Evolutionary conservation across 1,140 invertebrate species (phyloP), one percentile per base, ranked within the genome.

Genomic region (Plectrocnemia conspersa): DNA sequence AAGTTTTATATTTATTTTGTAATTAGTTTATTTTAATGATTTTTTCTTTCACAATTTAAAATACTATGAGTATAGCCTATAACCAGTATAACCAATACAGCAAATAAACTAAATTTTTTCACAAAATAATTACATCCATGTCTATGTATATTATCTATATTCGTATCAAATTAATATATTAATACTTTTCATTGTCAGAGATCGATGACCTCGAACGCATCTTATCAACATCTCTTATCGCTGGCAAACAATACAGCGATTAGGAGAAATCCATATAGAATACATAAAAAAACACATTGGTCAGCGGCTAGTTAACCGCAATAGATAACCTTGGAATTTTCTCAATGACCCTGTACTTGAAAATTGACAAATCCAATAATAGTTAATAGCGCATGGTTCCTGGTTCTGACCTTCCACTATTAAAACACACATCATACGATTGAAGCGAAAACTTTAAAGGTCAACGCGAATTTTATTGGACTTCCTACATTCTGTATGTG

Each of bases 171-270:
- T n/a, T n/a, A n/a, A n/a, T n/a, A n/a, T n/a, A n/a, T n/a, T n/a
- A n/a, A n/a, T n/a, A n/a, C n/a, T n/a, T 33, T 50, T 50, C 47
- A 50, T 35, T 50, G 47, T 15, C 47, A 50, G 38, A 50, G 47
- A 50, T 19, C 47, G 38, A 38, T 32, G 47, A 35, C 47, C 47
- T 27, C 33, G 47, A 22, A 38, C 18, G 6, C 11, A 3, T 33
- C 32, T 33, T 33, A 33, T 33, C 32, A 29, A n/a, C 11, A 33
- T 33, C 32, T 11, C n/a, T 33, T 3, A 13, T 33, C 16, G 16
- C n/a, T 33, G 3, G 32, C 3, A 33, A 11, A 3, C 2, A 9
- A 9, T 13, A 33, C 2, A 33, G 32, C 16, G 32, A n/a, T n/a
- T n/a, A 33, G 32, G 32, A 13, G n/a, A 2, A 13, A 33, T 33